Conservation (phyloP, 2,113 vertebrate species). For the Agapornis roseicollis region DNA sequence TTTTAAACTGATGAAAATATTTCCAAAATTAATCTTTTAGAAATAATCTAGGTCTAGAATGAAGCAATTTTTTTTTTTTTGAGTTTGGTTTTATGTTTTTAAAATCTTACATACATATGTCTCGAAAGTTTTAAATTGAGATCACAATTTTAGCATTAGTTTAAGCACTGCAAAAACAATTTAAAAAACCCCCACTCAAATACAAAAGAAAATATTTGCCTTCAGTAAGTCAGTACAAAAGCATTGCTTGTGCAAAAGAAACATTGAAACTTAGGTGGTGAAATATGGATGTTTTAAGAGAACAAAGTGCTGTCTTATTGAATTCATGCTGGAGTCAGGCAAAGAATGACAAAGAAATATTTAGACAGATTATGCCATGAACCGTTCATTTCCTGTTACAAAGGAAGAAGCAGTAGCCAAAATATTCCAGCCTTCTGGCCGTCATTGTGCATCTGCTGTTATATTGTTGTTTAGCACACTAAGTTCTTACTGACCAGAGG, state of each 20-base stretch:
- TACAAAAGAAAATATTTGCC: neutral
- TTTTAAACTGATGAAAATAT: neutral
- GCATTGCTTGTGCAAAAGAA: neutral
- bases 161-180: neutral
- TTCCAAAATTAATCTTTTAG: neutral
- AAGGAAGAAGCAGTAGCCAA: conserved; percentile 63
- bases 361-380: conserved; percentile 58
- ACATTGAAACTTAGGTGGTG: neutral
- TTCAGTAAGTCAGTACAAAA: conserved; percentile 22
- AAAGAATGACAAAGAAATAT: conserved; percentile 63
- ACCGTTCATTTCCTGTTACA: conserved; percentile 73
- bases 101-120: neutral
- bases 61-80: neutral
- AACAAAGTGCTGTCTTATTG: conserved; percentile 20
- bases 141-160: neutral
- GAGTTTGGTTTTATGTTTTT: neutral
- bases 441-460: conserved; percentile 68
- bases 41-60: neutral
- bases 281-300: conserved; percentile 14
- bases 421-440: conserved; percentile 52
- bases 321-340: conserved; percentile 23
- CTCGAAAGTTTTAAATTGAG: neutral
- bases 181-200: neutral
- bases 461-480: conserved; percentile 48
- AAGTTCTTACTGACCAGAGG: conserved; percentile 43